A percentile compares a stretch with the other conserved stretches of the same genome.
Conservation (phyloP, 1,140 invertebrate genomes). For the Halesus radiatus region DNA sequence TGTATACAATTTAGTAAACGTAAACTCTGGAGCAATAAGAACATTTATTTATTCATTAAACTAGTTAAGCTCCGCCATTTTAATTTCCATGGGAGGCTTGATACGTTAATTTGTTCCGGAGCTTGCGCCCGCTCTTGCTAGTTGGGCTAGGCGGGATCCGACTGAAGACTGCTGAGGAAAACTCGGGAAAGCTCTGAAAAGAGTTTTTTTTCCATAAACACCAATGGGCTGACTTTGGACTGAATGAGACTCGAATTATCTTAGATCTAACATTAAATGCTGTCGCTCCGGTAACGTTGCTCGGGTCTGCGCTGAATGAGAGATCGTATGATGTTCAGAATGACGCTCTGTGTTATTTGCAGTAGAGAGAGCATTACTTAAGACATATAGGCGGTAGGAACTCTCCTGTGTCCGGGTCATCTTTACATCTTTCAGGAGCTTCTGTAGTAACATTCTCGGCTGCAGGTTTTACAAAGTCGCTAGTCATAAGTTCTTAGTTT, state of each 20-base stretch:
- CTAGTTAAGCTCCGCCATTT: slow-evolving; percentile 28
- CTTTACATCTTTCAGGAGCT: slow-evolving; percentile 21
- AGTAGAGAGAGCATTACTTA: slow-evolving; percentile 8
- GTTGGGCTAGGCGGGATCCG: not conserved
- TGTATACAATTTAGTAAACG: slow-evolving; percentile 6
- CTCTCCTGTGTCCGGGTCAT: slow-evolving; percentile 8
- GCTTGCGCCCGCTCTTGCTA: not conserved
- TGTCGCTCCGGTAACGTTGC: slow-evolving; percentile 22
- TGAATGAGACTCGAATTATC: slow-evolving; percentile 52
- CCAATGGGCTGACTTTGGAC: slow-evolving; percentile 20
- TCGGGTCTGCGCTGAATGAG: slow-evolving; percentile 38
- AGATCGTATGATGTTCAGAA: slow-evolving; percentile 27
- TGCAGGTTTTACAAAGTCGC: not conserved
- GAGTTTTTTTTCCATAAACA: slow-evolving; percentile 25
- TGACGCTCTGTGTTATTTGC: slow-evolving; percentile 27
- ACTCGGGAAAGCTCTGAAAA: slow-evolving; percentile 19
- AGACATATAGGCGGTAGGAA: not conserved
- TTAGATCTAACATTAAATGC: slow-evolving; percentile 52
- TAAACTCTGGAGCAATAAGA: slow-evolving; percentile 28
- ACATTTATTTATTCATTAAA: slow-evolving; percentile 17
- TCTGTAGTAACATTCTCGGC: not conserved
- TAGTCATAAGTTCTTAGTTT: too few relatives aligned
- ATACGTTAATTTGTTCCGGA: slow-evolving; percentile 40
- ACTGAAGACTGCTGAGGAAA: not conserved
- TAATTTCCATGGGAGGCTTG: slow-evolving; percentile 21